phyloP scores from a whole-genome alignment of 64 coral and sea anemone genomes.

The Pocillopora verrucosa region DNA sequence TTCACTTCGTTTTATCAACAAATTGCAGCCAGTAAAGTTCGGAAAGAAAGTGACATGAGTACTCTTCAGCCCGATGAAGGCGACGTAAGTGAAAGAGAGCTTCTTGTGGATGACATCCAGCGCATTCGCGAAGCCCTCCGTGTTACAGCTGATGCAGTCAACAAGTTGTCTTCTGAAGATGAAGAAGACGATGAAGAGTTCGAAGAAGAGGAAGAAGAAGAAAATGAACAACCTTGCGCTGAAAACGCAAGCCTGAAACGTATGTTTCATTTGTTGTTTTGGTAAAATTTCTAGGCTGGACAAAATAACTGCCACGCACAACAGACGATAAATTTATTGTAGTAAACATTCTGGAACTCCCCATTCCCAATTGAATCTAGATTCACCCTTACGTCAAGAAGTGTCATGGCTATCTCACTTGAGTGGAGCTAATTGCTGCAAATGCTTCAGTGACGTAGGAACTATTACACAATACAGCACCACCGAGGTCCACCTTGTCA shows the following conservation, averaged over 20 bases:
- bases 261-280: not conserved
- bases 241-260: not conserved
- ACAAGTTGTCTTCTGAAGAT: slow-evolving; percentile 20
- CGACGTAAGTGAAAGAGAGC: slow-evolving; percentile 49
- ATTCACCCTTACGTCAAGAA: too few species aligned
- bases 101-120: slow-evolving; percentile 60
- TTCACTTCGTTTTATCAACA: not conserved
- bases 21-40: not conserved
- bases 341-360: too few species aligned
- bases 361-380: too few species aligned
- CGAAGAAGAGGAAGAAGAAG: slow-evolving; percentile 38
- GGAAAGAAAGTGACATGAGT: slow-evolving; percentile 1
- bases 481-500: too few species aligned
- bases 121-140: slow-evolving; percentile 48
- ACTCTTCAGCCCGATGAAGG: not conserved
- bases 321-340: too few species aligned
- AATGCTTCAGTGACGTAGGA: too few species aligned
- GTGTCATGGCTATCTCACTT: too few species aligned
- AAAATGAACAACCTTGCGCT: slow-evolving; percentile 5
- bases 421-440: too few species aligned
- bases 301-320: not conserved
- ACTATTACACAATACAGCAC: too few species aligned
- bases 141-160: not conserved
- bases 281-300: not conserved
- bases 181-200: slow-evolving; percentile 28